Evolutionary conservation across 2,888 invertebrate genomes (phyloP).

Genomic region (Heliconius cydno): DNA sequence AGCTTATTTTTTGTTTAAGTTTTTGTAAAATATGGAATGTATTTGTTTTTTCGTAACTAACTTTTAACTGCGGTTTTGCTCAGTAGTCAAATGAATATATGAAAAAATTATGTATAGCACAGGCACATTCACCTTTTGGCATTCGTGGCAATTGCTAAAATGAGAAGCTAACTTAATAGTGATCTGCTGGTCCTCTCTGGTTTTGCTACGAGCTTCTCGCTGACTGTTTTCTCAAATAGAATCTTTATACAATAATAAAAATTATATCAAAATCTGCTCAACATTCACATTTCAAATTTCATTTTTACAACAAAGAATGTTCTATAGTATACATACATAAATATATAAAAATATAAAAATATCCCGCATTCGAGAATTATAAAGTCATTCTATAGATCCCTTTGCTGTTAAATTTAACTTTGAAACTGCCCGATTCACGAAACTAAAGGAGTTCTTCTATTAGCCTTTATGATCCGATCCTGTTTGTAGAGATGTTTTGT

Average conservation of each 20-base stretch:
- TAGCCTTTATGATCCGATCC: constrained; percentile 20
- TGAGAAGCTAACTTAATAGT: too few species aligned
- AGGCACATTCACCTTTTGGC: too few species aligned
- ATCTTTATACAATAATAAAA: not conserved
- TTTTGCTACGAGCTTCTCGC: too few species aligned
- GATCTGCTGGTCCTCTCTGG: too few species aligned
- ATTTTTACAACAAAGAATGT: not conserved
- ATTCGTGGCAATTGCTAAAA: too few species aligned
- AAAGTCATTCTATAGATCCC: constrained; percentile 22
- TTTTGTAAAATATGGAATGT: not conserved
- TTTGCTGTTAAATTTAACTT: constrained; percentile 18
- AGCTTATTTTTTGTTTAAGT: not conserved
- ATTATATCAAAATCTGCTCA: not conserved
- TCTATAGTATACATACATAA: not conserved
- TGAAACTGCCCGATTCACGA: constrained; percentile 22
- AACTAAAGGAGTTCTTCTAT: constrained; percentile 20
- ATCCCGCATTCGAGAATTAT: not conserved
- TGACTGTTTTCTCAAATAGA: too few species aligned
- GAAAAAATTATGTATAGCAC: too few species aligned
- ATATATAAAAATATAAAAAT: constrained; percentile 2
- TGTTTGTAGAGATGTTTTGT: constrained; percentile 3
- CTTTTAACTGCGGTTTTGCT: not conserved
- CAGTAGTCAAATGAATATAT: too few species aligned
- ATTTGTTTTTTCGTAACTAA: not conserved
- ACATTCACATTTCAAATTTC: not conserved